Evolutionary conservation across 92 coral and sea anemone species (phyloP), one percentile per base, ranked within the genome.

Genomic region (Palythoa caribaeorum): DNA sequence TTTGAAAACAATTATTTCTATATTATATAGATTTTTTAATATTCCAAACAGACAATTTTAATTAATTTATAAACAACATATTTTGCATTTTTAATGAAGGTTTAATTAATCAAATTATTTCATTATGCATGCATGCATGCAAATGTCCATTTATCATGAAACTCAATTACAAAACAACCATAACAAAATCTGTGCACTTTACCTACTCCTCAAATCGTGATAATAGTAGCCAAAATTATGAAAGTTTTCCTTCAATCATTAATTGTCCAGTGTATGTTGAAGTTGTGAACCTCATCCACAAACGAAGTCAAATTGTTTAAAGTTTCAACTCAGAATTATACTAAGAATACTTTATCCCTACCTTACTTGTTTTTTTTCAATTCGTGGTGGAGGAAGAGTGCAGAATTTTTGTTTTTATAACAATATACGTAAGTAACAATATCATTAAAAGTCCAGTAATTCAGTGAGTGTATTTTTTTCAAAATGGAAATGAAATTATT

Each of bases 241-340:
- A 71, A 35, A 37, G 6, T 37, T 17, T 21, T 37, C 36, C 1
- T 71, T 38, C 8, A 21, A 28, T 28, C 28, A 28, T 28, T 28
- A 28, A 9, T 40, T 35, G 15, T 71, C 39, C 75, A 71, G 12
- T 9, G 38, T 28, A 71, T 71, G 50, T 44, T 44, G 7, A 44
- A 28, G 7, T 71, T 71, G 40, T n/a, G 75, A 70, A 70, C 74
- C 74, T 70, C 39, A 16, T 11, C 74, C 74, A 70, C 74, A 70
- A 28, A 28, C 28, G 28, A 40, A 70, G 74, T 14, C 36, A 70
- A 70, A 70, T 3, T 20, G 36, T 20, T 7, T 10, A 70, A 70
- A 36, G 74, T 5, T 40, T 40, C 6, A 40, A 40, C 6, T 2
- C 47, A 40, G 3, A 40, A 40, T 40, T 28, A 28, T 28, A 28